Evolutionary conservation across 2,888 invertebrate genomes (phyloP), one percentile per base, ranked within the genome.

Genomic region (Cataglyphis cursor): DNA sequence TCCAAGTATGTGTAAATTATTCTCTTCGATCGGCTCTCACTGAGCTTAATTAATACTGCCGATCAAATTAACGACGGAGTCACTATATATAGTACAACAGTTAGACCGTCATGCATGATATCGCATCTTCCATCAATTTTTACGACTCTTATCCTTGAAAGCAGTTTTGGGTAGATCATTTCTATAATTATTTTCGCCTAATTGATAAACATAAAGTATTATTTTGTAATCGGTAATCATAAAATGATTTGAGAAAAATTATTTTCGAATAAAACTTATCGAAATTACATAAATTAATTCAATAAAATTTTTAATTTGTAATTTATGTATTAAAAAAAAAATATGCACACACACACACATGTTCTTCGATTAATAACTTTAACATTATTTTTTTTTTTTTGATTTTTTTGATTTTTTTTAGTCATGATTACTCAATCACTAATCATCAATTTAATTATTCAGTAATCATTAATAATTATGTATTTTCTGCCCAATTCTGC

Each of bases 31-130:
- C 68, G 59, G 59, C 35, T 72, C 78, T 61, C 78, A 31, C 15
- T 38, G 66, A 76, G 38, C 41, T 31, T 57, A 15, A 57, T 54
- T 41, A 54, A 75, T 72, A 15, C 21, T 21, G 51, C 28, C 75
- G 66, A 76, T 51, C 66, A 24, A 66, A 76, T 41, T 12, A 72
- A 12, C 44, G 59, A 72, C 35, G 15, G 12, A 24, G n/a, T 48
- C 72, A 72, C 57, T 61, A 48, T 35, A 59, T 57, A 78, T 59
- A 70, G 24, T 70, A 78, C 59, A 70, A 72, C 72, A 72, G 78
- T 61, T 72, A 80, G 21, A 80, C 28, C 31, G 59, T 48, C 78
- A 80, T 80, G 72, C 78, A 80, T 21, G 35, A 72, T 44, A 68
- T 41, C 57, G 31, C 35, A 10, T 44, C 24, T 44, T 12, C 12